Conservation (phyloP, 2,797 vertebrate species). For the Syngnathus rostellatus region DNA sequence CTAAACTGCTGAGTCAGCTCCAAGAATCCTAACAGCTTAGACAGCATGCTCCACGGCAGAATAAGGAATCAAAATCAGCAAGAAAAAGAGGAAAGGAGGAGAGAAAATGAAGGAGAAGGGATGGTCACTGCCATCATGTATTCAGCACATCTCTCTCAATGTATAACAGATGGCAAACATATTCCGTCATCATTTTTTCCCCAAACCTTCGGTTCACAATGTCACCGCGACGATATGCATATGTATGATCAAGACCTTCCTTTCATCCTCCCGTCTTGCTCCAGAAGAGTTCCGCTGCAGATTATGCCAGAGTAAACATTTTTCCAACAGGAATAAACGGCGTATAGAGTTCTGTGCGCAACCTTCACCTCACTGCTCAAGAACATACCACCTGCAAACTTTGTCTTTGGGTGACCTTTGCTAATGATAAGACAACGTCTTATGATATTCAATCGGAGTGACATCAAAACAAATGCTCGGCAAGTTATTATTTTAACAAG, state of each 20-base stretch:
- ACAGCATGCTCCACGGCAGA: constrained; percentile 32
- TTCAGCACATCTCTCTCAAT: constrained; percentile 53
- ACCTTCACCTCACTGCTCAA: background rate
- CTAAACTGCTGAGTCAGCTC: constrained; percentile 55
- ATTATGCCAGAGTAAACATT: constrained; percentile 37
- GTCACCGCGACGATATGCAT: constrained; percentile 49
- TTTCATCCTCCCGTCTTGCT: constrained; percentile 32
- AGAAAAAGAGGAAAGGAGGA: constrained; percentile 34
- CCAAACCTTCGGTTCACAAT: constrained; percentile 47
- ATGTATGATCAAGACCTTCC: constrained; percentile 45
- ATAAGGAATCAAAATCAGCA: constrained; percentile 47
- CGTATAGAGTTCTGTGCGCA: background rate
- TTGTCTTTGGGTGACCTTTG: background rate
- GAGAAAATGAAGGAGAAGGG: constrained; percentile 24
- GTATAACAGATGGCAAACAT: constrained; percentile 61
- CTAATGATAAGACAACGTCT: too few species aligned
- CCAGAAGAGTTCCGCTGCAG: constrained; percentile 29
- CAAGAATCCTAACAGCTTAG: too few species aligned
- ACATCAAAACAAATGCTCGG: background rate
- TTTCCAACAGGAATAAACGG: constrained; percentile 1
- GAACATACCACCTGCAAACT: background rate
- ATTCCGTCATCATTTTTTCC: constrained; percentile 51
- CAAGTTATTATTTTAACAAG: too few species aligned
- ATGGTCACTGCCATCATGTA: constrained; percentile 35
- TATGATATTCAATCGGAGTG: background rate